These are phyloP conservation scores for Crioceris asparagi DNA, from an alignment of 2,888 invertebrate genomes.

Conservation along the genomic window DNA sequence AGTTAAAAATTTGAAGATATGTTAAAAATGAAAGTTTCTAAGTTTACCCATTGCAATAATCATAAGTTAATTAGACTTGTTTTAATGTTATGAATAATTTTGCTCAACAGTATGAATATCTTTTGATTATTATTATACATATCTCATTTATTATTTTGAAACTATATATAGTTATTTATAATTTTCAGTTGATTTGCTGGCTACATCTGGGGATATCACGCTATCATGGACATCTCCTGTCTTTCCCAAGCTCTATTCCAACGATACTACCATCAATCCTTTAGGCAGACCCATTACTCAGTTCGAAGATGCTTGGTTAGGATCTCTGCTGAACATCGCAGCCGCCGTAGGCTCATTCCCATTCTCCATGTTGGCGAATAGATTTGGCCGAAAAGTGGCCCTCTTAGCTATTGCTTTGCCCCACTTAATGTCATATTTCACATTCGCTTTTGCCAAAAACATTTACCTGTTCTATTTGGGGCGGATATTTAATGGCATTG, in stretches of 20 bases:
- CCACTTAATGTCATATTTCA: conserved; percentile 20
- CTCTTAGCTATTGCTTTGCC: conserved; percentile 42
- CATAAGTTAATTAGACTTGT: too few relatives aligned
- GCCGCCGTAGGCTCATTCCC: conserved; percentile 51
- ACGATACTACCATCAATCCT: conserved; percentile 27
- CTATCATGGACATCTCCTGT: conserved; percentile 26
- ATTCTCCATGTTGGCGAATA: conserved; percentile 53
- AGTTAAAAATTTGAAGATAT: too few relatives aligned
- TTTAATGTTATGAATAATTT: too few relatives aligned
- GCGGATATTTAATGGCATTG: conserved; percentile 46
- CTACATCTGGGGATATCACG: conserved; percentile 23
- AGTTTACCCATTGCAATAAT: too few relatives aligned
- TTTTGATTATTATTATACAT: too few relatives aligned
- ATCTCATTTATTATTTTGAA: too few relatives aligned
- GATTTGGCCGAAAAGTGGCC: conserved; percentile 55
- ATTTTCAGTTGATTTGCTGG: conserved; percentile 25
- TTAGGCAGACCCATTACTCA: conserved; percentile 27
- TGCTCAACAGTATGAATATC: too few relatives aligned
- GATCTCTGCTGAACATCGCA: conserved; percentile 39
- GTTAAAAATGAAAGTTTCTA: too few relatives aligned
- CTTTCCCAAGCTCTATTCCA: conserved; percentile 22
- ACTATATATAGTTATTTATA: too few relatives aligned
- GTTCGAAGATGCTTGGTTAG: conserved; percentile 43
- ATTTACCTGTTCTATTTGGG: conserved; percentile 31
- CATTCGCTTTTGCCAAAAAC: conserved; percentile 18